Evolutionary conservation across 2,888 invertebrate genomes (phyloP).

Genomic region (Cataglyphis albicans): DNA sequence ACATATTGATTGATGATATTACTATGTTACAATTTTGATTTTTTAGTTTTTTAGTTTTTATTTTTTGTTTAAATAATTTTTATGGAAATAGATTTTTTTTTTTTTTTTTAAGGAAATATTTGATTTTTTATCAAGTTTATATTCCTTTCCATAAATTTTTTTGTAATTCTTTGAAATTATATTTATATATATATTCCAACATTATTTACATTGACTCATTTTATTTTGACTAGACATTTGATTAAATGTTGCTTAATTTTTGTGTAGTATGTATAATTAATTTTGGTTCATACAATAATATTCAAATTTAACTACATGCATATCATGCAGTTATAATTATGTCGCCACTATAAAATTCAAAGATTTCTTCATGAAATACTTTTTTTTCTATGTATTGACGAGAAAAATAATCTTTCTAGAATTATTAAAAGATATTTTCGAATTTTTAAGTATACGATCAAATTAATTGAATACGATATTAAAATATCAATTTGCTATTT

Average conservation of each 20-base stretch:
- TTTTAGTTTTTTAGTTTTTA: not conserved
- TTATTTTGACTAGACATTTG: not conserved
- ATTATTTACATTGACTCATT: not conserved
- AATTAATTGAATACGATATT: slow-evolving; percentile 24
- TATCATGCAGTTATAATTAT: no score
- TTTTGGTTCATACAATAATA: no score
- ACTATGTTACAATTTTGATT: not conserved
- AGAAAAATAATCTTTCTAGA: no score
- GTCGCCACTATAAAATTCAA: no score
- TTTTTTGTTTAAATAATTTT: not conserved
- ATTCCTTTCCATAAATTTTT: not conserved
- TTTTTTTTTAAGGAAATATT: not conserved
- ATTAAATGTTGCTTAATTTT: not conserved
- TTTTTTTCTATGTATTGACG: no score
- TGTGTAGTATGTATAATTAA: not conserved
- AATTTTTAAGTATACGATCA: no score
- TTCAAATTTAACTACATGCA: no score
- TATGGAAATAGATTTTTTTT: not conserved
- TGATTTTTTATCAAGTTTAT: not conserved
- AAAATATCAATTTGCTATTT: slow-evolving; percentile 14
- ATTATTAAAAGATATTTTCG: no score
- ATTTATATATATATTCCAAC: not conserved
- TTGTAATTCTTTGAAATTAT: not conserved
- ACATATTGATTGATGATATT: not conserved
- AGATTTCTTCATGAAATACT: no score